A percentile compares a stretch with the other conserved stretches of the same genome.
Evolutionary conservation across 1,140 invertebrate genomes (phyloP).

Genomic region (Plodia interpunctella): DNA sequence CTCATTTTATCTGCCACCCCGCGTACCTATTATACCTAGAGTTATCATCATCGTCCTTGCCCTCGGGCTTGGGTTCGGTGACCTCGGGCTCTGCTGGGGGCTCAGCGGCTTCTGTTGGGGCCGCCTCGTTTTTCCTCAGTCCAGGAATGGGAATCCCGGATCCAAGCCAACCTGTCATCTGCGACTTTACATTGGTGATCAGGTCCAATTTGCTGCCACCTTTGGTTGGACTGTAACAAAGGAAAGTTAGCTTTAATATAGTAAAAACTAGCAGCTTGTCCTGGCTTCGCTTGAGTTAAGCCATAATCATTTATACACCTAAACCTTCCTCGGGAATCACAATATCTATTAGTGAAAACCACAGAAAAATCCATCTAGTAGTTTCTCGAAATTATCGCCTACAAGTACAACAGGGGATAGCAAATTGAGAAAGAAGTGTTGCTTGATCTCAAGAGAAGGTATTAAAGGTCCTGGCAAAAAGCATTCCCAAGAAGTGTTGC

Average conservation of each 20-base stretch:
- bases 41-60: slow-evolving; percentile 89
- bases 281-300: too few species aligned
- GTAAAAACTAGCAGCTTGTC: too few species aligned
- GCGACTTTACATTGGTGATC: slow-evolving; percentile 88
- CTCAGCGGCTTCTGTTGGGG: slow-evolving; percentile 63
- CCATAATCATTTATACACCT: too few species aligned
- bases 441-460: too few species aligned
- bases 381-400: too few species aligned
- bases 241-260: slow-evolving; percentile 10
- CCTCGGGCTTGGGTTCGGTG: slow-evolving; percentile 70
- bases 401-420: too few species aligned
- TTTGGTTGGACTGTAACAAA: slow-evolving; percentile 80
- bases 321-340: too few species aligned
- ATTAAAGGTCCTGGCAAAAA: too few species aligned
- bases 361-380: too few species aligned
- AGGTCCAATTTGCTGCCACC: slow-evolving; percentile 84
- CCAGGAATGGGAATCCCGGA: slow-evolving; percentile 84
- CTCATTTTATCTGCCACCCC: slow-evolving; percentile 74
- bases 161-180: slow-evolving; percentile 88
- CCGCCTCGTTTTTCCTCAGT: slow-evolving; percentile 78
- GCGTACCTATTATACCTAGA: slow-evolving; percentile 85
- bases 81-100: slow-evolving; percentile 72
- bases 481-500: too few species aligned
- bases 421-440: too few species aligned
- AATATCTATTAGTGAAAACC: too few species aligned